Base-by-base conservation (phyloP, 2,888 invertebrate genomes). In the Bruchidius siliquastri region DNA sequence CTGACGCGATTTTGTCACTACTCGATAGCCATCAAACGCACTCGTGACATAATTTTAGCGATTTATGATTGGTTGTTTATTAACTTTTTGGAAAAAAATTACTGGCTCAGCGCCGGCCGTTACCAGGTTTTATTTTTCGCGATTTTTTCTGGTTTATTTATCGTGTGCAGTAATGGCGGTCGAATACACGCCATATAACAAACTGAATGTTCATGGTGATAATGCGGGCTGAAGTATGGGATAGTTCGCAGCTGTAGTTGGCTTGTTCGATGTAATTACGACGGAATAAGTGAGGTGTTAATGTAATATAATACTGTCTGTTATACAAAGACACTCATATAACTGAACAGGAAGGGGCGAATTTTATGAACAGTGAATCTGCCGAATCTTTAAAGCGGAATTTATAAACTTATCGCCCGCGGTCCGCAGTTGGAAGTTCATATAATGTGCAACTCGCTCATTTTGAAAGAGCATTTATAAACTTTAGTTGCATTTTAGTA, bases 1-100 rank as follows among this genome's bases (percentile, higher is more conserved):
- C 67, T 74, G 73, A 75, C 73, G 73, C 26, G 69, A 75, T 75
- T 75, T 71, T 72, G 30, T 75, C 72, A 73, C 69, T 72, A 30
- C 67, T 71, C 73, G 72, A 72, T 75, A 66, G 71, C 73, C 30
- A 75, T 73, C 73, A 73, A 72, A 72, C 68, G 71, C 70, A 71
- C 67, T 72, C 72, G 72, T 21, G 72, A 70, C 69, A 73, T 72
- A 73, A 74, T 74, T 74, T 74, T 21, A 22, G 22, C 21, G 69
- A 71, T 74, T 73, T 70, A 74, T 71, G 22, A 70, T 22, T 13
- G 21, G n/a, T 20, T 69, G 67, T 70, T 74, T 72, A 30, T 74
- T 72, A 72, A 72, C 67, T 68, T 68, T 21, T 69, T 67, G 72
- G 69, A 72, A 74, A 26, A 26, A 26, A 26, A 26, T 26, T 26